Base-by-base conservation (phyloP, 1,140 invertebrate genomes). In the Drosophila bifasciata region DNA sequence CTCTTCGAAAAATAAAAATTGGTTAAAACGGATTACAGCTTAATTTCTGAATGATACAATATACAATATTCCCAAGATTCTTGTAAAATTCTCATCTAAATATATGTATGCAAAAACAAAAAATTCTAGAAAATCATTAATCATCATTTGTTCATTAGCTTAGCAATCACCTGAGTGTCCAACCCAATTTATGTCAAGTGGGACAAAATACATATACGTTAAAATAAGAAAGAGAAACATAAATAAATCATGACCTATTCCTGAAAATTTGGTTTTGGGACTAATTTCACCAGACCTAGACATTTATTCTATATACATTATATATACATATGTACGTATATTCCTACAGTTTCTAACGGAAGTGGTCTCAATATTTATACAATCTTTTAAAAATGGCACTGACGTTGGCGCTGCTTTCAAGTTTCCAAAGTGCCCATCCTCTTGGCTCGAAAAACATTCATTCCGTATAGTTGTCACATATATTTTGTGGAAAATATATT, bases 191-290 rank as follows among this genome's bases (percentile, higher is more conserved):
- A 77, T 77, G 83, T 86, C 83, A 81, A 67, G 17, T 67, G 56
- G 41, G 56, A 46, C 52, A 25, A 49, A 59, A 40, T 75, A 51
- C 46, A 51, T 72, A 68, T 32, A 25, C 23, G 23, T 6, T 78
- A 77, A 64, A 28, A 64, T 15, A 52, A 19, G 41, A 62, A 40
- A 28, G 13, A 16, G 46, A 70, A 58, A 70, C 58, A 36, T 49
- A 81, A 88, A 86, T 86, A 86, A 86, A 78, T 86, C 83, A 83
- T 86, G 83, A 86, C 83, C 83, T 88, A 86, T 83, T 86, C 77
- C 57, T 19, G 67, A 69, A 43, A 39, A 21, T 50, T 23, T 2
- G 19, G 40, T 39, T 56, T 57, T 41, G 39, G 21, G 41, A 68
- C 61, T 68, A 32, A 75, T 67, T 75, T 73, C 69, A 44, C 51